A percentile compares a stretch with the other conserved stretches of the same genome.
These are phyloP conservation scores for Stratiomys singularior DNA, from an alignment of 2,888 invertebrate species.

Conservation along the genomic window DNA sequence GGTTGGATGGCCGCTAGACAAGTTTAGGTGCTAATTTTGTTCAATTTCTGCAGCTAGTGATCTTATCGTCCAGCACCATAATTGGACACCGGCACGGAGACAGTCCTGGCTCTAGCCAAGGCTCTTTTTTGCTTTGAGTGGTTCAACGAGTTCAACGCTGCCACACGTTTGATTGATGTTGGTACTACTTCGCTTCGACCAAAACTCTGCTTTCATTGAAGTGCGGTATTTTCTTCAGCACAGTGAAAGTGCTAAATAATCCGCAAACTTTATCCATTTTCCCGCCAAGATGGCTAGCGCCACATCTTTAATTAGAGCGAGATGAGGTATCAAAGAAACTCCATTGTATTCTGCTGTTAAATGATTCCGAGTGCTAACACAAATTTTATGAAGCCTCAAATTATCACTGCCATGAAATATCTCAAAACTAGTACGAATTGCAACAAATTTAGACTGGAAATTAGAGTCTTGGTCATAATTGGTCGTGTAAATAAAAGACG, in stretches of 20 bases:
- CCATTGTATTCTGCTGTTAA: neutral
- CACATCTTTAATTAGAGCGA: neutral
- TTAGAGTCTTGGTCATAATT: slow-evolving; percentile 22
- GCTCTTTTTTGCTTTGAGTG: neutral
- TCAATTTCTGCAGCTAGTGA: slow-evolving; percentile 21
- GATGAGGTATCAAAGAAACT: no score
- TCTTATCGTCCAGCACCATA: neutral
- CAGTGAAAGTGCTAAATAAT: neutral
- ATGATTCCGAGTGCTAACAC: neutral
- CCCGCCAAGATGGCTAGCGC: neutral
- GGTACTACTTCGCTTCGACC: neutral
- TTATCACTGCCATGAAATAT: neutral
- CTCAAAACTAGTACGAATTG: slow-evolving; percentile 1
- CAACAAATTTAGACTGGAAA: slow-evolving; percentile 40
- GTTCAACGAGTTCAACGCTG: neutral
- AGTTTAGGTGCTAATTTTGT: slow-evolving; percentile 30
- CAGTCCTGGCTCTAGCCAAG: neutral
- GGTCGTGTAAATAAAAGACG: slow-evolving; percentile 22
- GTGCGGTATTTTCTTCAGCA: neutral
- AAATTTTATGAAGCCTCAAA: neutral
- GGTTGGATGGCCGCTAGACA: slow-evolving; percentile 7
- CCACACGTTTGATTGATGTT: neutral
- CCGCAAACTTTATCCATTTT: neutral
- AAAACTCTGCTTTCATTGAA: neutral
- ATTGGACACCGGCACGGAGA: neutral